phyloP scores from a whole-genome alignment of 2,888 invertebrate species.

The Lasius fuliginosus region DNA sequence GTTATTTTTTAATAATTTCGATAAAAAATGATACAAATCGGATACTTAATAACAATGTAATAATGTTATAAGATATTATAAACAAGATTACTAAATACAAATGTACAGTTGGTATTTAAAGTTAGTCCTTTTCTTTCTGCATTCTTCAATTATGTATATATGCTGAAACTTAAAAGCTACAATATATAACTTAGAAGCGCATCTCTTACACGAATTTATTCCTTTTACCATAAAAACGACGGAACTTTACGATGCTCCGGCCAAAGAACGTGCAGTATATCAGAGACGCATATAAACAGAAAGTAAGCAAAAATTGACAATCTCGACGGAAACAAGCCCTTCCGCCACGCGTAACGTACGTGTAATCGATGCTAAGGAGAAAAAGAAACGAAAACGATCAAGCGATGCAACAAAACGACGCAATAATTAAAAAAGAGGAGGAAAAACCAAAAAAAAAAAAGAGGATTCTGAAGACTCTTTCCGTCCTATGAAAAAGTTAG shows the following conservation, averaged over 20 bases:
- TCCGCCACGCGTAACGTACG: neutral
- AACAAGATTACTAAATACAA: slow-evolving; percentile 86
- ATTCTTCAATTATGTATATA: slow-evolving; percentile 78
- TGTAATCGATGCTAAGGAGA: slow-evolving; percentile 40
- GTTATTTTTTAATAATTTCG: slow-evolving; percentile 86
- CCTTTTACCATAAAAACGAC: slow-evolving; percentile 50
- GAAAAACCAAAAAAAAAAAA: neutral
- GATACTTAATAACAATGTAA: slow-evolving; percentile 86
- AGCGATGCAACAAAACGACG: slow-evolving; percentile 42
- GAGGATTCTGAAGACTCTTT: slow-evolving; percentile 10
- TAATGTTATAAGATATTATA: slow-evolving; percentile 83
- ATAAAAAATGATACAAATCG: slow-evolving; percentile 87
- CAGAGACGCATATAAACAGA: slow-evolving; percentile 12
- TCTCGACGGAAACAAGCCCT: slow-evolving; percentile 8
- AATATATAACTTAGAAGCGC: slow-evolving; percentile 83
- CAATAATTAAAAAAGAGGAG: slow-evolving; percentile 4
- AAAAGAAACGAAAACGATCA: slow-evolving; percentile 59
- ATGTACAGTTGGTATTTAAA: slow-evolving; percentile 85
- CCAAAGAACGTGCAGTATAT: slow-evolving; percentile 35
- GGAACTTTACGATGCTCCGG: slow-evolving; percentile 35
- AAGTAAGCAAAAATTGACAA: slow-evolving; percentile 45
- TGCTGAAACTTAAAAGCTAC: slow-evolving; percentile 83
- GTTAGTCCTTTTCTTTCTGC: slow-evolving; percentile 84
- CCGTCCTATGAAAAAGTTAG: slow-evolving; percentile 21
- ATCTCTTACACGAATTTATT: slow-evolving; percentile 56